Conservation (phyloP, 2,888 invertebrate species). For the Drosophila koepferae region DNA sequence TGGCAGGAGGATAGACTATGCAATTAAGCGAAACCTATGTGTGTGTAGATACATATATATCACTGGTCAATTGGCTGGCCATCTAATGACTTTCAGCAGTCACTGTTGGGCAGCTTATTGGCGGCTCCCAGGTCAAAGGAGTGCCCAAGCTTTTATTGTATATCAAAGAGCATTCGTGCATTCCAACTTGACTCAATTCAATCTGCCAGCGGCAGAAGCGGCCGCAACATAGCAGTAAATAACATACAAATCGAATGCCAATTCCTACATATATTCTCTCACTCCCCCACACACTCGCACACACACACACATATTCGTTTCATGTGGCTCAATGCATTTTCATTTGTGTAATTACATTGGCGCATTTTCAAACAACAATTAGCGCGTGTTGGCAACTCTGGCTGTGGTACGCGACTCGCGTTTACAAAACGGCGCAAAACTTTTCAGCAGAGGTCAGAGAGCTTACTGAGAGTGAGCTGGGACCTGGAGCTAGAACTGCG, state of each 20-base stretch:
- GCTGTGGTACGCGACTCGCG: constrained; percentile 63
- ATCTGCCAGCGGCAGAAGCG: constrained; percentile 26
- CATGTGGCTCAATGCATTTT: constrained; percentile 51
- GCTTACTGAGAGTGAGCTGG: background rate
- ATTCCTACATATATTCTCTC: no score
- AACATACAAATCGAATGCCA: constrained; percentile 46
- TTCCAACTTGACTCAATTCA: constrained; percentile 25
- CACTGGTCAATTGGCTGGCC: background rate
- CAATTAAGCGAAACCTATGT: background rate
- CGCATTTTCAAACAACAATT: constrained; percentile 75
- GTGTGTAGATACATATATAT: background rate
- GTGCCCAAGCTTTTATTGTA: background rate
- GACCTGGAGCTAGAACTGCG: background rate
- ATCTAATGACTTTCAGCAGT: constrained; percentile 13
- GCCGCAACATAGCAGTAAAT: constrained; percentile 43
- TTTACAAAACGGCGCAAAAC: constrained; percentile 62
- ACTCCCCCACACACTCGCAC: no score
- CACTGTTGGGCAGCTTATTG: constrained; percentile 21
- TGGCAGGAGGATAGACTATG: constrained; percentile 20
- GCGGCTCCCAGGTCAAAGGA: background rate
- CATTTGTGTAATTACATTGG: constrained; percentile 75
- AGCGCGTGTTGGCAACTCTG: constrained; percentile 62
- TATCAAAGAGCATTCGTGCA: constrained; percentile 41
- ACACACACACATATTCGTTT: background rate
- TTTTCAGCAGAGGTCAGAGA: constrained; percentile 47